Conservation (phyloP, 2,888 invertebrate genomes). For the Luffia ferchaultella region DNA sequence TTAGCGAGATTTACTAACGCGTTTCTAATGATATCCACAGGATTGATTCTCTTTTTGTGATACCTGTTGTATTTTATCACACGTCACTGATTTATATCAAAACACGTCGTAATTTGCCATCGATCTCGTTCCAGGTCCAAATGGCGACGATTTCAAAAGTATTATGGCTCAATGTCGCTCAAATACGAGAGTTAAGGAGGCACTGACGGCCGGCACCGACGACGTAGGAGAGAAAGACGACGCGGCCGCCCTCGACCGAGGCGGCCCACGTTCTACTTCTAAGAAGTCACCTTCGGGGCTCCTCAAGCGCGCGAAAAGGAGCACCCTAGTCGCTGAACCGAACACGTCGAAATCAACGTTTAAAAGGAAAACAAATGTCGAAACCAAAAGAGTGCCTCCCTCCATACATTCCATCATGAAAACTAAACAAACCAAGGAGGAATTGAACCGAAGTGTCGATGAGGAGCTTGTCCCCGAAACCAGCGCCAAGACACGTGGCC, state of each 20-base stretch:
- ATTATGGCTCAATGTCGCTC: conserved; percentile 29
- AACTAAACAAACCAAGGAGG: conserved; percentile 57
- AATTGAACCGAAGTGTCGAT: conserved; percentile 50
- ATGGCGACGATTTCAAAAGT: conserved; percentile 30
- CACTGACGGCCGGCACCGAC: conserved; percentile 17
- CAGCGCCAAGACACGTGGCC: conserved; percentile 50
- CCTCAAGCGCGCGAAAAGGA: neutral
- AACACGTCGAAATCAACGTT: neutral
- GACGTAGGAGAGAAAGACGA: conserved; percentile 19
- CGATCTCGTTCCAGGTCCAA: conserved; percentile 31
- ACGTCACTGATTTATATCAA: too few species aligned
- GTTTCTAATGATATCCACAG: too few species aligned
- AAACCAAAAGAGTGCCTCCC: conserved; percentile 48
- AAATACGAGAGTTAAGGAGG: conserved; percentile 25
- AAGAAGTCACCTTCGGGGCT: neutral
- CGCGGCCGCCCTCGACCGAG: conserved; percentile 2
- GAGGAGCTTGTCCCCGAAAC: conserved; percentile 43
- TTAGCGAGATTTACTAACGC: too few species aligned
- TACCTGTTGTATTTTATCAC: too few species aligned
- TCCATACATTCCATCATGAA: conserved; percentile 63
- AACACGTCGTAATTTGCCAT: neutral
- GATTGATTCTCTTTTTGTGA: too few species aligned
- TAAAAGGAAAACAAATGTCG: conserved; percentile 40
- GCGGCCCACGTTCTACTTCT: neutral
- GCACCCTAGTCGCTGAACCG: neutral